Conservation (phyloP, 2,797 vertebrate genomes). For the Notoglanidium macrostoma region DNA sequence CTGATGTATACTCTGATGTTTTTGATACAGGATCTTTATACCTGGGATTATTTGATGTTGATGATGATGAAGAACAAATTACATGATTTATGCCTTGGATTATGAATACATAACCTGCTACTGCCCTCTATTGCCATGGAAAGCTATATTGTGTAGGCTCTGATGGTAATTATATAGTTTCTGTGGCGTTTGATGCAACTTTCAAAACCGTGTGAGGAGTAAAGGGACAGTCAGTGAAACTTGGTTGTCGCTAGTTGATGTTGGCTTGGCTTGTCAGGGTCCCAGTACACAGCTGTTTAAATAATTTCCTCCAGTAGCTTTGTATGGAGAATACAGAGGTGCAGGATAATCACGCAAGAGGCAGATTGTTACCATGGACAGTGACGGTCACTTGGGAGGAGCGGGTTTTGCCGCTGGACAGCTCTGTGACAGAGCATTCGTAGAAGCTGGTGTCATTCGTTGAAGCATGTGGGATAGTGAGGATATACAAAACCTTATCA, state of each 20-base stretch:
- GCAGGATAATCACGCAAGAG: not conserved
- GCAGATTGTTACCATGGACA: slow-evolving; percentile 78
- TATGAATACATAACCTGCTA: not conserved
- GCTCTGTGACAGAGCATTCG: slow-evolving; percentile 82
- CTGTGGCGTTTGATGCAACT: not conserved
- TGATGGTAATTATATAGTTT: not conserved
- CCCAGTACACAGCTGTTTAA: not conserved
- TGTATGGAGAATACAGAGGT: not conserved
- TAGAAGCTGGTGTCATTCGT: slow-evolving; percentile 87
- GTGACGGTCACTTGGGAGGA: slow-evolving; percentile 78
- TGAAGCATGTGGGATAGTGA: slow-evolving; percentile 80
- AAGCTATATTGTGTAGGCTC: not conserved
- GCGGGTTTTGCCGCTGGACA: slow-evolving; percentile 73
- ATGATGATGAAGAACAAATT: not conserved
- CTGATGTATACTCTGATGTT: not conserved
- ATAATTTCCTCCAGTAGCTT: not conserved
- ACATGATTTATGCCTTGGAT: not conserved
- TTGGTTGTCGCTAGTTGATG: not conserved
- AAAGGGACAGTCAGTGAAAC: not conserved
- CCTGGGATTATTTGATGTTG: too few species aligned
- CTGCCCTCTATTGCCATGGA: not conserved
- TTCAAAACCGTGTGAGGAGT: not conserved
- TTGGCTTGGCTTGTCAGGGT: slow-evolving; percentile 2
- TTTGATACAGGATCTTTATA: not conserved
- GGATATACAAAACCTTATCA: slow-evolving; percentile 78